Percentiles rank a stretch among this genome's conserved stretches.
These are phyloP conservation scores for Theocolax elegans DNA, from an alignment of 1,140 invertebrate species.

Conservation along the genomic window DNA sequence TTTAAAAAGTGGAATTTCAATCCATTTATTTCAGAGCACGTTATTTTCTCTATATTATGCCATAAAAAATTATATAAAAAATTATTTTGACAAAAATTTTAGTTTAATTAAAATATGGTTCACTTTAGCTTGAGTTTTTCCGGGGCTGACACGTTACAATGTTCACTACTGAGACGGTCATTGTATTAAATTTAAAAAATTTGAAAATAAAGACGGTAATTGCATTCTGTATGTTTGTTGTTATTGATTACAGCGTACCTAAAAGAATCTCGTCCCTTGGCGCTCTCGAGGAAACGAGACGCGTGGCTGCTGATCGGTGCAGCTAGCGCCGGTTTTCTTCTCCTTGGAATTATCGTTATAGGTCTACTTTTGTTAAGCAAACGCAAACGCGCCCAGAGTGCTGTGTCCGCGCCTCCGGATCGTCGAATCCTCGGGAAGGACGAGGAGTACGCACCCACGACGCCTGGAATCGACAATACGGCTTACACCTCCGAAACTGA, in stretches of 20 bases:
- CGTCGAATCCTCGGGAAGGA: conserved; percentile 57
- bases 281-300: conserved; percentile 72
- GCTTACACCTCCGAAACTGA: conserved; percentile 62
- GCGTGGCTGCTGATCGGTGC: conserved; percentile 74
- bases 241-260: conserved; percentile 74
- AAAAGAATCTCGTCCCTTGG: conserved; percentile 73
- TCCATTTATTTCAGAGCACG: too few relatives aligned
- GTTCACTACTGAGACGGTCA: too few relatives aligned
- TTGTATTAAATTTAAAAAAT: too few relatives aligned
- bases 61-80: too few relatives aligned
- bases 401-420: conserved; percentile 52
- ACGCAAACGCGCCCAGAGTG: conserved; percentile 65
- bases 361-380: conserved; percentile 73
- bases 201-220: too few relatives aligned
- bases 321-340: conserved; percentile 71
- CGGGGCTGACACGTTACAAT: too few relatives aligned
- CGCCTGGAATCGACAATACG: conserved; percentile 55
- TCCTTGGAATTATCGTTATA: conserved; percentile 73
- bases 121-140: too few relatives aligned
- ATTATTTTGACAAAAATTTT: too few relatives aligned
- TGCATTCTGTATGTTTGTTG: conserved; percentile 25
- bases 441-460: conserved; percentile 49
- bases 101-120: too few relatives aligned
- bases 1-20: too few relatives aligned
- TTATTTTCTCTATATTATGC: too few relatives aligned